Conservation (phyloP, 2,797 vertebrate genomes). For the Eupleurogrammus muticus region DNA sequence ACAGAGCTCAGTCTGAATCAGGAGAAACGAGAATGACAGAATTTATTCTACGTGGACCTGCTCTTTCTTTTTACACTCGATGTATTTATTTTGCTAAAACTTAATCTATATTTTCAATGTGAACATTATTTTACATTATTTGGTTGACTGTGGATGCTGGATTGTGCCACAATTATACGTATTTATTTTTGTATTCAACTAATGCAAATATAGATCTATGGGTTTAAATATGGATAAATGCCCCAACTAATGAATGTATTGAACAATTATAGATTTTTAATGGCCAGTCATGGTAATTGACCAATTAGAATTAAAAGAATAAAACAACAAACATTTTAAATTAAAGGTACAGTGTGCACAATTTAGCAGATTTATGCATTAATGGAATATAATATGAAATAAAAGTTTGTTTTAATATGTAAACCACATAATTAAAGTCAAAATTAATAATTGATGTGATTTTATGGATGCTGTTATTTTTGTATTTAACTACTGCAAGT, state of each 20-base stretch:
- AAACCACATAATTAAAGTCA: no score
- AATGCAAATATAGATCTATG: slow-evolving; percentile 19
- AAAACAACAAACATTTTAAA: neutral
- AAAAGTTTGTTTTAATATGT: no score
- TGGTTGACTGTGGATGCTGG: slow-evolving; percentile 26
- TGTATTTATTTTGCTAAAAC: slow-evolving; percentile 29
- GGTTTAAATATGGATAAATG: slow-evolving; percentile 16
- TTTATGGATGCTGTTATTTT: no score
- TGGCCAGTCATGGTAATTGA: neutral
- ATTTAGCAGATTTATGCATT: no score
- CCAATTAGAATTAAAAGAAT: no score
- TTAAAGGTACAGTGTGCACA: no score
- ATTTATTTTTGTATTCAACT: slow-evolving; percentile 13
- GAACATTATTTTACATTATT: neutral
- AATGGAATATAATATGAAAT: no score
- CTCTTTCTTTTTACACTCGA: slow-evolving; percentile 12
- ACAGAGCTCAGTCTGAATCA: neutral
- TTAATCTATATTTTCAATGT: neutral
- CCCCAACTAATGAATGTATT: slow-evolving; percentile 34
- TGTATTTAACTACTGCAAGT: no score
- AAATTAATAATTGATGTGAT: no score
- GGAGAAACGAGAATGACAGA: neutral
- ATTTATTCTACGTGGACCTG: slow-evolving; percentile 10
- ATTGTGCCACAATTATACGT: slow-evolving; percentile 15
- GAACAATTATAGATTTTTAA: slow-evolving; percentile 7